Conservation (phyloP, 2,888 invertebrate genomes). For the Thecophora atra region DNA sequence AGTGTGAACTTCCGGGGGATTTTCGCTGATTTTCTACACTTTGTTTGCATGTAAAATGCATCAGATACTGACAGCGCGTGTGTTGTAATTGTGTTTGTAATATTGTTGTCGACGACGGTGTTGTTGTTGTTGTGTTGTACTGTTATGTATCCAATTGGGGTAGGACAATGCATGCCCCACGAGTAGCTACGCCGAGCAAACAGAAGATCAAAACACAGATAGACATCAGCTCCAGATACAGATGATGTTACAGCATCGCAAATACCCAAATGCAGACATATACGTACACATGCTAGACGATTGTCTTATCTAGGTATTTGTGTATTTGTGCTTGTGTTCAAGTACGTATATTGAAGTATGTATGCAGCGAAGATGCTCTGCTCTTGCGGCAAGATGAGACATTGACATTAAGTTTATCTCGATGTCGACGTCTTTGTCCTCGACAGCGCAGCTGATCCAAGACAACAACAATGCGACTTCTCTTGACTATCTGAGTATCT, state of each 20-base stretch:
- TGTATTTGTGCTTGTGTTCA: background rate
- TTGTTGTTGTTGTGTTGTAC: background rate
- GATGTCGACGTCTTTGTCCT: slow-evolving; percentile 1
- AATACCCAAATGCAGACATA: slow-evolving; percentile 4
- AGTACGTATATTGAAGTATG: background rate
- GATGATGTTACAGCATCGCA: slow-evolving; percentile 24
- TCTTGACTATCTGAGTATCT: background rate
- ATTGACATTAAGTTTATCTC: slow-evolving; percentile 43
- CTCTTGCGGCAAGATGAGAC: slow-evolving; percentile 30
- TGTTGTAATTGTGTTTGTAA: too few species aligned
- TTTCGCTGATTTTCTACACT: slow-evolving; percentile 36
- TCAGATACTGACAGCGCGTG: slow-evolving; percentile 4
- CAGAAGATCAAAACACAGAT: background rate
- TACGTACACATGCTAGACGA: background rate
- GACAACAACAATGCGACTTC: background rate
- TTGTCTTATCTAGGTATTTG: too few species aligned
- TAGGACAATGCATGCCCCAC: slow-evolving; percentile 26
- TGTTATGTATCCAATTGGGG: slow-evolving; percentile 33
- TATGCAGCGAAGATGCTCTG: background rate
- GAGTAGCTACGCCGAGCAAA: too few species aligned
- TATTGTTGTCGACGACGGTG: background rate
- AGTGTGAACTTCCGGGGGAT: slow-evolving; percentile 40
- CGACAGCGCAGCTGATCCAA: background rate
- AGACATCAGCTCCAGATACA: background rate
- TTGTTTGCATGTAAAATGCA: background rate